A percentile compares a stretch with the other conserved stretches of the same genome.
These are phyloP conservation scores for Euphydryas editha DNA, from an alignment of 2,888 invertebrate species.

Conservation along the genomic window DNA sequence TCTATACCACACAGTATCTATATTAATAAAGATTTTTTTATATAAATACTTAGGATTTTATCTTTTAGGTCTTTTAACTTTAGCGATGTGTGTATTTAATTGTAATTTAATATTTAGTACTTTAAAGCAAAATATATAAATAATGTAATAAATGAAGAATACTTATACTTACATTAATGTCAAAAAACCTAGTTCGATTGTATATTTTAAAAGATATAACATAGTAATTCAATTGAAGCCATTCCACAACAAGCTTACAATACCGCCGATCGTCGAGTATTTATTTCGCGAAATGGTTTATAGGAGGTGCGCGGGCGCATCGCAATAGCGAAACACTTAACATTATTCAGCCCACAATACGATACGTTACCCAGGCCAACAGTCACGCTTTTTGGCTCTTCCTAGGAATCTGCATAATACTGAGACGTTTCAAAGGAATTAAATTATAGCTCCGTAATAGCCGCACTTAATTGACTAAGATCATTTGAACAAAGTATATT, in stretches of 20 bases:
- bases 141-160: too few relatives aligned
- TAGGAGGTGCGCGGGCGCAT: slow-evolving; percentile 60
- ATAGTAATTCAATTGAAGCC: slow-evolving; percentile 38
- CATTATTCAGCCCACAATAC: slow-evolving; percentile 73
- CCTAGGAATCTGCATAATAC: slow-evolving; percentile 68
- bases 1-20: neutral
- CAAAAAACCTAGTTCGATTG: neutral
- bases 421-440: slow-evolving; percentile 58
- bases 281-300: slow-evolving; percentile 77
- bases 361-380: slow-evolving; percentile 58
- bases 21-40: neutral
- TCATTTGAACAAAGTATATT: neutral
- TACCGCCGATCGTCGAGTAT: slow-evolving; percentile 57
- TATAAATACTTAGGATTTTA: too few relatives aligned
- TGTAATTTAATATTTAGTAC: too few relatives aligned
- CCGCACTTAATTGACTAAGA: slow-evolving; percentile 1
- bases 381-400: slow-evolving; percentile 71
- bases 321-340: slow-evolving; percentile 63
- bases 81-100: too few relatives aligned
- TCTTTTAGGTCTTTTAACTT: too few relatives aligned
- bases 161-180: too few relatives aligned
- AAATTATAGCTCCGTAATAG: slow-evolving; percentile 41
- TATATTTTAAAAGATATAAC: neutral
- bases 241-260: slow-evolving; percentile 45
- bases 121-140: too few relatives aligned